A percentile compares a stretch with the other conserved stretches of the same genome.
Evolutionary conservation across 1,140 invertebrate species (phyloP).

Genomic region (Centruroides vittatus): DNA sequence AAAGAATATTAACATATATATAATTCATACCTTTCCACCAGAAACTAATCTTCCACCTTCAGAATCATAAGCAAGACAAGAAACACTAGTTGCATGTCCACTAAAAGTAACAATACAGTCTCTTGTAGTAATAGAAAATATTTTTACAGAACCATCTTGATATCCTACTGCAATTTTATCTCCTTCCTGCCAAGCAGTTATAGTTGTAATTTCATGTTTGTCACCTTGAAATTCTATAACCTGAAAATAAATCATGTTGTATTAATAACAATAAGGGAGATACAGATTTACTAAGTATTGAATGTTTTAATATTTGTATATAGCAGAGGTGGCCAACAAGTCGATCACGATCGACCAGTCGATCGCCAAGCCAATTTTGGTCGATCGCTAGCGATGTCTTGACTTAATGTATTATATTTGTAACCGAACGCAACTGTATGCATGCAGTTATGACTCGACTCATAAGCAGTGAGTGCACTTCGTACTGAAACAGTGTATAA

Average conservation of each 20-base stretch:
- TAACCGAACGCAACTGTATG: too few relatives aligned
- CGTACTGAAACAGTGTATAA: too few relatives aligned
- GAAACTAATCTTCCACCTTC: slow-evolving; percentile 66
- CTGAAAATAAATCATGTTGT: slow-evolving; percentile 28
- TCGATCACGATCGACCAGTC: too few relatives aligned
- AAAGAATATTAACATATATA: too few relatives aligned
- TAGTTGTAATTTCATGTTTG: slow-evolving; percentile 53
- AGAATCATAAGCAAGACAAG: slow-evolving; percentile 61
- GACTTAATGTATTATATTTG: too few relatives aligned
- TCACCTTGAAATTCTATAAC: slow-evolving; percentile 58
- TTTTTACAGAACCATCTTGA: slow-evolving; percentile 68
- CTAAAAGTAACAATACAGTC: slow-evolving; percentile 62
- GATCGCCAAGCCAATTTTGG: too few relatives aligned
- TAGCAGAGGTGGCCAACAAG: too few relatives aligned
- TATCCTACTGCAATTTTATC: slow-evolving; percentile 70
- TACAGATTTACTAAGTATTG: too few relatives aligned
- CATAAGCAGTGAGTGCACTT: too few relatives aligned
- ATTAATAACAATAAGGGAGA: slow-evolving; percentile 4
- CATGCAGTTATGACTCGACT: too few relatives aligned
- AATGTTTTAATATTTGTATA: too few relatives aligned
- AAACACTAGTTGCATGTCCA: slow-evolving; percentile 77
- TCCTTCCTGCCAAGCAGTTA: slow-evolving; percentile 31
- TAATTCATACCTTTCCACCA: slow-evolving; percentile 54
- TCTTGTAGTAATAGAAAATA: slow-evolving; percentile 46
- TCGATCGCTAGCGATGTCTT: too few relatives aligned